Evolutionary conservation across 2,797 vertebrate species (phyloP).

Genomic region (Spondyliosoma cantharus): DNA sequence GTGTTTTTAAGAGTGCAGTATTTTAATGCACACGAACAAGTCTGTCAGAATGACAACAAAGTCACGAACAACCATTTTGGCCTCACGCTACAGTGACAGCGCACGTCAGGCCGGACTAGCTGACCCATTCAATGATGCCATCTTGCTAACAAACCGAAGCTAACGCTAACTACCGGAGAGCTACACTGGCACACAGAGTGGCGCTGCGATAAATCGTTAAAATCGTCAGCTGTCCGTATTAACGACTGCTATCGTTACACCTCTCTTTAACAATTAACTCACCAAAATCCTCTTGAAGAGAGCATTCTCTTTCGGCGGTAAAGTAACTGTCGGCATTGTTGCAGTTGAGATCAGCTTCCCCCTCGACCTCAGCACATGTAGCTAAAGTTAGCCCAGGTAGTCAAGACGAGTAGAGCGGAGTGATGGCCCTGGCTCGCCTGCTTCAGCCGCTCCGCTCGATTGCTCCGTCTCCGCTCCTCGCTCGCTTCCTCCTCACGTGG

Average conservation of each 20-base stretch:
- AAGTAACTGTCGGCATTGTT: constrained; percentile 94
- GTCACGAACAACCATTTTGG: not conserved
- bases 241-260: not conserved
- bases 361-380: constrained; percentile 88
- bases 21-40: rapidly evolving
- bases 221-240: not conserved
- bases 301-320: constrained; percentile 98
- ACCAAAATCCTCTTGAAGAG: constrained; percentile 98
- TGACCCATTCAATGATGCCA: constrained; percentile 79
- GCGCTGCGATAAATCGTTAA: constrained; percentile 19
- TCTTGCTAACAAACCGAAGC: constrained; percentile 67
- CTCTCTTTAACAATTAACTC: constrained; percentile 70
- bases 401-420: constrained; percentile 72
- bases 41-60: constrained; percentile 6
- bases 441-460: constrained; percentile 77
- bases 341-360: constrained; percentile 75
- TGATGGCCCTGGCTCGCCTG: constrained; percentile 67
- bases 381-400: constrained; percentile 82
- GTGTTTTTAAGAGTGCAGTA: rapidly evolving
- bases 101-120: constrained; percentile 67
- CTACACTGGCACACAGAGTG: constrained; percentile 26
- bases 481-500: constrained; percentile 85
- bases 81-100: constrained; percentile 63
- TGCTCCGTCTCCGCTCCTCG: constrained; percentile 77
- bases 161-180: constrained; percentile 58